Base-by-base conservation (phyloP, 2,797 vertebrate species). In the Cuculus canorus region DNA sequence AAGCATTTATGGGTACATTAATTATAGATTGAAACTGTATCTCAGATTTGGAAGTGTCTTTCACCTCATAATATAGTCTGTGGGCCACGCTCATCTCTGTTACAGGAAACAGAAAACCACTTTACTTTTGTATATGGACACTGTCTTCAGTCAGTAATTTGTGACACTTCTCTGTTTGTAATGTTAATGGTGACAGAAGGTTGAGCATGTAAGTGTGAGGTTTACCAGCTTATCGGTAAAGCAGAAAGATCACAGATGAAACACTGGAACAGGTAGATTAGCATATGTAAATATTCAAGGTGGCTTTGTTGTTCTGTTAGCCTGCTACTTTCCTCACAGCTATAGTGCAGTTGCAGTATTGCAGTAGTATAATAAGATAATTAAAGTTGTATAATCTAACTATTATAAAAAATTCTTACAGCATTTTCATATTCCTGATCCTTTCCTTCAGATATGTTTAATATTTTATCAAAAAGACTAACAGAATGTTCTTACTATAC, bases 381-480 rank as follows among this genome's bases (percentile, higher is more conserved):
- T 90, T 81, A 79, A 71, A 75, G 61, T 41, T 82, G 17, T 45
- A 32, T 60, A 47, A 72, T 54, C 45, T 82, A 92, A 63, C 7
- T 9, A 76, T 61, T 48, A 30, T 23, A 18, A 82, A 84, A 88
- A 39, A 0, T 6, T 57, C 37, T 73, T 69, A 59, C 65, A 75
- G 6, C 1, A 3, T 52, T 89, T 87, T 75, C 2, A 0, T 81
- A 61, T 68, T 89, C 45, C 21, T 71, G n/a, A 53, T 73, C 63
- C 35, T 88, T 95, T 86, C 37, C n/a, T 95, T 83, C 54, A 65
- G 23, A 32, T 28, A 37, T 43, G n/a, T 83, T 95, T 88, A 95
- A 95, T 91, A 86, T 91, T 94, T 95, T 43, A 96, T 96, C 85
- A 91, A 88, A 93, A 78, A 81, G 61, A 80, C 56, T 64, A 94